phyloP scores from a whole-genome alignment of 2,888 invertebrate species.

The Antitype chi region DNA sequence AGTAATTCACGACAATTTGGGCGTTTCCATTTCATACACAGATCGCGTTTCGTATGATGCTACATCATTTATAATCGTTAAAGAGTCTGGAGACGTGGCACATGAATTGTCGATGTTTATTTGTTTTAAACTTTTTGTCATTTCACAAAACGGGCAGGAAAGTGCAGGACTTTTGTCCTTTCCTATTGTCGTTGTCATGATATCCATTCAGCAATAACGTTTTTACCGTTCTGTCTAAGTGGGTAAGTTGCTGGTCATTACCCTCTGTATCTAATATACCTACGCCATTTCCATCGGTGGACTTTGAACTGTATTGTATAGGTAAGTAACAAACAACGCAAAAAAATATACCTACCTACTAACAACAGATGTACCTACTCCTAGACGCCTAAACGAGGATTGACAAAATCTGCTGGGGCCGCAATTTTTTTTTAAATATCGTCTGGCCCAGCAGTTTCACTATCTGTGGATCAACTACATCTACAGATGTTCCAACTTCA shows the following conservation, averaged over 20 bases:
- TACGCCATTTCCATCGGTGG: background rate
- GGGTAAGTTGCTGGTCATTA: background rate
- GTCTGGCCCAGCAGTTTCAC: background rate
- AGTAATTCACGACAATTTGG: slow-evolving; percentile 62
- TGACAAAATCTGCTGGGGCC: background rate
- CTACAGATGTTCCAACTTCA: background rate
- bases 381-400: background rate
- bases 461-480: background rate
- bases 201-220: background rate
- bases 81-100: slow-evolving; percentile 13
- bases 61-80: slow-evolving; percentile 53
- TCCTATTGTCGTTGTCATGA: background rate
- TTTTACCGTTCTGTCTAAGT: background rate
- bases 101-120: slow-evolving; percentile 19
- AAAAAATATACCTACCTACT: background rate
- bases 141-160: background rate
- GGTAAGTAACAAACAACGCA: background rate
- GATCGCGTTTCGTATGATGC: slow-evolving; percentile 46
- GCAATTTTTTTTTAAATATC: background rate
- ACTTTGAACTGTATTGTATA: background rate
- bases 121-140: slow-evolving; percentile 13
- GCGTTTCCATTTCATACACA: slow-evolving; percentile 56
- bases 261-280: background rate
- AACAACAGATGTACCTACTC: background rate
- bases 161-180: background rate